Conservation (phyloP, 2,888 invertebrate species). For the Lycophotia porphyrea region DNA sequence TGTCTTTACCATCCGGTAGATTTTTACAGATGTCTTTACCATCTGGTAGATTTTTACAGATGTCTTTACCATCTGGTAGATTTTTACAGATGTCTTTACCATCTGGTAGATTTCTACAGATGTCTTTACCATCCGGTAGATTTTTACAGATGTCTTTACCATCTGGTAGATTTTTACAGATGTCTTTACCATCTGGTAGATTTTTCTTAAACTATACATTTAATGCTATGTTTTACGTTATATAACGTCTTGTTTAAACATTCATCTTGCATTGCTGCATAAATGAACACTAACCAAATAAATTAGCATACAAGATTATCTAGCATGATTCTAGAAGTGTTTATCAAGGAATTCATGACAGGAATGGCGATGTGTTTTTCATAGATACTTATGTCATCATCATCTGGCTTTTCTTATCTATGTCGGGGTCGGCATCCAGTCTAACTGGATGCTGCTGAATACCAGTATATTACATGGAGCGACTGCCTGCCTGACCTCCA, state of each 20-base stretch:
- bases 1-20: background rate
- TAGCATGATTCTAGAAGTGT: background rate
- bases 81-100: background rate
- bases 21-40: background rate
- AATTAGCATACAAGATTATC: constrained; percentile 19
- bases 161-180: background rate
- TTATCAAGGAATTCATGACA: background rate
- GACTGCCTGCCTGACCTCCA: background rate
- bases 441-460: background rate
- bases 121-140: background rate
- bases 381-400: background rate
- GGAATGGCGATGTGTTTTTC: constrained; percentile 1
- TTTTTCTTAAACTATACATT: background rate
- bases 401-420: background rate
- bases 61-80: background rate
- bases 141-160: background rate
- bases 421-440: background rate
- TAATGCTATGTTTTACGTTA: background rate
- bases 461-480: background rate
- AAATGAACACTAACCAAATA: constrained; percentile 9
- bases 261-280: constrained; percentile 15
- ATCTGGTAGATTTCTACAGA: background rate
- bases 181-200: background rate
- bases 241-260: background rate
- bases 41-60: background rate